Base-by-base conservation (phyloP, 2,113 vertebrate species). In the Nansenia antarctica region DNA sequence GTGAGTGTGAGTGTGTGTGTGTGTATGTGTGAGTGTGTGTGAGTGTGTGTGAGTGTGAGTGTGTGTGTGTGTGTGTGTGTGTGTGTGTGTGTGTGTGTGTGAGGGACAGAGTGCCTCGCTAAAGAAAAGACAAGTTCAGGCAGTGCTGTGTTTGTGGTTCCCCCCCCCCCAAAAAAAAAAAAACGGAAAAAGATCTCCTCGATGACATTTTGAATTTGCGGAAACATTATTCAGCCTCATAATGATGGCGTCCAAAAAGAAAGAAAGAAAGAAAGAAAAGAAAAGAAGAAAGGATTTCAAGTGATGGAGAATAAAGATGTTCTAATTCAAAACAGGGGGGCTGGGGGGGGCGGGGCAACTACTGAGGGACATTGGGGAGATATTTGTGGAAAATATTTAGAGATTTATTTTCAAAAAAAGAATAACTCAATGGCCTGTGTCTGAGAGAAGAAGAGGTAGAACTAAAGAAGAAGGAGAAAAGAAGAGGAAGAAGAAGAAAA, bases 311-410 rank as follows among this genome's bases (percentile, higher is more conserved):
- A 27, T 29, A 20, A 54, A 74, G 55, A 32, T 5, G 26, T 74
- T 52, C 34, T 75, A 65, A 79, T 63, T 62, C 22, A 37, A 62
- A 78, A 62, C 78, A 74, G 63, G 31, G 64, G 35, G 47, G 66
- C 70, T 66, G 70, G 64, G 35, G 47, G 66, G 70, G 66, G 70
- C 61, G 72, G 54, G 58, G 74, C n/a, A 5, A 47, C 31, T 35
- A 52, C 66, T 39, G 34, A 72, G 37, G 42, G 5, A 20, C 39
- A 14, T 42, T 18, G 3, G 26, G 3, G 7, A 18, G n/a, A 30
- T 18, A 9, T 30, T 53, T 60, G 35, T 61, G 12, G 26, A 30
- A 15, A n/a, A 14, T 15, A 29, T 57, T 39, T 65, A 14, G 18
- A 39, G 27, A 63, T 2, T 26, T 9, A 9, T 24, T 15, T 37